These are phyloP conservation scores for Ceratina australensis DNA, from an alignment of 1,140 invertebrate genomes.

Conservation along the genomic window DNA sequence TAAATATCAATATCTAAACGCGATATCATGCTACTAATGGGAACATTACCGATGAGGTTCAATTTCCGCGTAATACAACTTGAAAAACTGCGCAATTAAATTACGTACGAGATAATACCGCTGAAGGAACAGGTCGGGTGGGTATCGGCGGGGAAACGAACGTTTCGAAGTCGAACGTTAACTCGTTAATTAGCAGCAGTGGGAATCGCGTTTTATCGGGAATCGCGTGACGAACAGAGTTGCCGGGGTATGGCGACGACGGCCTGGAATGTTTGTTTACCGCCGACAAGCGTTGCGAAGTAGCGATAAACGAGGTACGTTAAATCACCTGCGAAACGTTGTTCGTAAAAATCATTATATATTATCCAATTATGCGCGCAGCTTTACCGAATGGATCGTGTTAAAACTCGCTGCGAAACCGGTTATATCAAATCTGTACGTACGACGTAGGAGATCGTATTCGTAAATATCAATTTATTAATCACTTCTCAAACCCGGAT, in stretches of 20 bases:
- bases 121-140: too few species aligned
- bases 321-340: neutral
- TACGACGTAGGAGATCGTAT: too few species aligned
- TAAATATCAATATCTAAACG: too few species aligned
- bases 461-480: too few species aligned
- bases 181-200: conserved; percentile 31
- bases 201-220: conserved; percentile 26
- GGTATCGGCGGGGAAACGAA: neutral
- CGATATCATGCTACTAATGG: too few species aligned
- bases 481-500: neutral
- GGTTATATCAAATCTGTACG: neutral
- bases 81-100: too few species aligned
- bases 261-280: neutral
- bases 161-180: neutral
- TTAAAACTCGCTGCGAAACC: neutral
- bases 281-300: neutral
- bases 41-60: too few species aligned
- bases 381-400: too few species aligned
- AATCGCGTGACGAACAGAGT: conserved; percentile 10
- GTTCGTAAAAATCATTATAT: conserved; percentile 25
- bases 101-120: too few species aligned
- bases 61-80: too few species aligned
- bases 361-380: conserved; percentile 25
- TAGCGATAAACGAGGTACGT: conserved; percentile 1
- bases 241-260: neutral